Percentiles rank a stretch among this genome's conserved stretches.
Conservation (phyloP, 2,113 vertebrate species). For the Delphinus delphis region DNA sequence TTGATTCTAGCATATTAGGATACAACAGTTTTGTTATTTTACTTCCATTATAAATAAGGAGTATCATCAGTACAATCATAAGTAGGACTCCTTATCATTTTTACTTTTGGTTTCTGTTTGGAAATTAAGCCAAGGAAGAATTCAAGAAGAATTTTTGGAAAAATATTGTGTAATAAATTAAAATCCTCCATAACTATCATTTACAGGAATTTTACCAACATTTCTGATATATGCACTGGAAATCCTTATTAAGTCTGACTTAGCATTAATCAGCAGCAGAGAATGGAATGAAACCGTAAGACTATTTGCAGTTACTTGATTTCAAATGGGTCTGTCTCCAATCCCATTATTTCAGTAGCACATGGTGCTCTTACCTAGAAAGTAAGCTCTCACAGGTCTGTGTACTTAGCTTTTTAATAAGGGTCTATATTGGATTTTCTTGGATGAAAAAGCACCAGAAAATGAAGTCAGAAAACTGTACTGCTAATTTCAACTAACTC, state of each 20-base stretch:
- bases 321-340: background rate
- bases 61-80: background rate
- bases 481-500: background rate
- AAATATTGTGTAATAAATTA: background rate
- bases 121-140: background rate
- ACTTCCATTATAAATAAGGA: background rate
- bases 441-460: background rate
- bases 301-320: background rate
- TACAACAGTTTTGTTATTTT: background rate
- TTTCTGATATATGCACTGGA: background rate
- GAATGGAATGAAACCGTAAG: background rate
- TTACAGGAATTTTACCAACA: background rate
- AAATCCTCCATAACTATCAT: background rate
- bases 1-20: background rate
- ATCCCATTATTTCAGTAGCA: background rate
- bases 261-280: background rate
- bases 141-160: background rate
- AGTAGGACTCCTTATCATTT: background rate
- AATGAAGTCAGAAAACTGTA: background rate
- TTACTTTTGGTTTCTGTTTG: background rate
- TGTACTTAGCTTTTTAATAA: background rate
- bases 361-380: background rate
- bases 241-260: background rate
- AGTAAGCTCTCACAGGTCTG: background rate
- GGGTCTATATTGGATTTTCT: background rate